A percentile compares a stretch with the other conserved stretches of the same genome.
Conservation (phyloP, 2,888 invertebrate genomes). For the Drosophila prolongata region DNA sequence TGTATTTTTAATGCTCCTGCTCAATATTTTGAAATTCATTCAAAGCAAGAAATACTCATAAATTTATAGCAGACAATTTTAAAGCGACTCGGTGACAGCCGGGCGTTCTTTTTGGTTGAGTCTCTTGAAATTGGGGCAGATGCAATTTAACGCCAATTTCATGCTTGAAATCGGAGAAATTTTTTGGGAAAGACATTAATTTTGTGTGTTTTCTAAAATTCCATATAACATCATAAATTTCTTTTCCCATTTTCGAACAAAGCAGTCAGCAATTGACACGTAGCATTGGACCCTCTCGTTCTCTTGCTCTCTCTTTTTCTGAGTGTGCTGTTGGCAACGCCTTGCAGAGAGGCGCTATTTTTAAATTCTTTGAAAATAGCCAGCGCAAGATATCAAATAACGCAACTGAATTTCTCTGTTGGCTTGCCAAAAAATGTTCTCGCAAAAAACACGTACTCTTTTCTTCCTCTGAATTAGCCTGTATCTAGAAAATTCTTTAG, state of each 20-base stretch:
- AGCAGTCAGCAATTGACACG: constrained; percentile 27
- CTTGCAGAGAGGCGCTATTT: constrained; percentile 67
- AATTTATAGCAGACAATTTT: constrained; percentile 25
- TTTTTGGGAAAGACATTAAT: constrained; percentile 46
- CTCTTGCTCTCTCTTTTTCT: background rate
- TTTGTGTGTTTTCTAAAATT: constrained; percentile 34
- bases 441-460: constrained; percentile 47
- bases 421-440: constrained; percentile 62
- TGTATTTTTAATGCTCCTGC: constrained; percentile 20
- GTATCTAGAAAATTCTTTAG: constrained; percentile 48
- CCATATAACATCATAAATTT: constrained; percentile 44
- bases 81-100: constrained; percentile 48
- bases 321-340: constrained; percentile 60
- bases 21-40: constrained; percentile 37
- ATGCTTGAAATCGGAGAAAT: constrained; percentile 23
- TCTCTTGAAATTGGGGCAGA: constrained; percentile 17
- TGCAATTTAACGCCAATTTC: constrained; percentile 51
- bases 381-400: constrained; percentile 69
- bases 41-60: constrained; percentile 42
- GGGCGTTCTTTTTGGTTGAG: constrained; percentile 10
- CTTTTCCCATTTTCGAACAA: constrained; percentile 45
- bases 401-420: constrained; percentile 46
- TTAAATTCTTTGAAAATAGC: constrained; percentile 70
- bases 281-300: constrained; percentile 11
- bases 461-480: constrained; percentile 17